Conservation (phyloP, 2,113 vertebrate genomes). For the Meriones unguiculatus region DNA sequence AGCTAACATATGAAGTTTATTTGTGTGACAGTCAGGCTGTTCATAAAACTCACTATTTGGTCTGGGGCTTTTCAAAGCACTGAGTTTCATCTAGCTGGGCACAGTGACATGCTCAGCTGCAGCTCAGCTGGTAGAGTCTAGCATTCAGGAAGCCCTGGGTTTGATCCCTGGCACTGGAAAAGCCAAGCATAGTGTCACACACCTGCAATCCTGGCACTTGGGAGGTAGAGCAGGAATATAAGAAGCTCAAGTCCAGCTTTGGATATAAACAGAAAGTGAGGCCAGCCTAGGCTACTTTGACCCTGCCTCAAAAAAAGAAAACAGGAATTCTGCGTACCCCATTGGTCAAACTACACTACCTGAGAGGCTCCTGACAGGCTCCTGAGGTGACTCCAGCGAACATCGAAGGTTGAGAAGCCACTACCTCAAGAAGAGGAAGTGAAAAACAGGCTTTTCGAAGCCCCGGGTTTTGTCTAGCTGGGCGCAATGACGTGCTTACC, state of each 20-base stretch:
- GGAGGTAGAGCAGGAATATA: too few relatives aligned
- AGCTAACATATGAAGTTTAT: background rate
- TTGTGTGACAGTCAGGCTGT: background rate
- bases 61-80: background rate
- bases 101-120: background rate
- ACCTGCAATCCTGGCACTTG: background rate
- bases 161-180: background rate
- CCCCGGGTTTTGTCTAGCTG: slow-evolving; percentile 25
- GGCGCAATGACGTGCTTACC: background rate
- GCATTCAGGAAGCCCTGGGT: background rate
- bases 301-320: background rate
- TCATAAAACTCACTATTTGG: background rate
- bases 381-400: background rate
- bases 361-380: background rate
- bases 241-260: background rate
- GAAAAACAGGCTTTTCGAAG: background rate
- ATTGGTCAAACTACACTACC: background rate
- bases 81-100: slow-evolving; percentile 37
- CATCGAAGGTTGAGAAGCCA: background rate
- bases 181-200: background rate
- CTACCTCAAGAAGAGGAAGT: background rate
- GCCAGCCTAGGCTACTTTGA: background rate
- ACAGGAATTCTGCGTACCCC: background rate
- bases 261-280: background rate
- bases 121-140: background rate